A percentile compares a stretch with the other conserved stretches of the same genome.
Conservation (phyloP, 2,888 invertebrate species). For the Tuberolachnus salignus region DNA sequence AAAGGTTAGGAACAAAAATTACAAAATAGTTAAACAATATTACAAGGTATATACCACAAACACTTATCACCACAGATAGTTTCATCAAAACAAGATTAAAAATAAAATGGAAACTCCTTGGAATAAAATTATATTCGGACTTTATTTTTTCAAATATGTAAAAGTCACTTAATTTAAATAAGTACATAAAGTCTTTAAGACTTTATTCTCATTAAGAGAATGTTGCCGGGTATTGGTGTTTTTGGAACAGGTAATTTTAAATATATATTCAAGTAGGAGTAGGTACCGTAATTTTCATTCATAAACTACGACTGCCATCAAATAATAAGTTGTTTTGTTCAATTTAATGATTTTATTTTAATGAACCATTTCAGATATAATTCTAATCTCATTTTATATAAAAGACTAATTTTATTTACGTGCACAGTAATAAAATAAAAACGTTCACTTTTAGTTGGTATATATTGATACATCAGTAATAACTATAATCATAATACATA, state of each 20-base stretch:
- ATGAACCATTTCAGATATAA: not conserved
- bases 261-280: not conserved
- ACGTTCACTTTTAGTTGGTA: too few relatives aligned
- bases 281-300: too few relatives aligned
- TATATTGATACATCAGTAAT: too few relatives aligned
- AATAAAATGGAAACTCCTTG: slow-evolving; percentile 7
- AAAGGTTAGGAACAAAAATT: too few relatives aligned
- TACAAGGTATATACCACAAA: too few relatives aligned
- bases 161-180: not conserved
- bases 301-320: too few relatives aligned
- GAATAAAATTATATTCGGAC: not conserved
- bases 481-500: too few relatives aligned
- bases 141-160: not conserved
- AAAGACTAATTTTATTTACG: too few relatives aligned
- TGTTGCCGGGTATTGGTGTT: slow-evolving; percentile 93
- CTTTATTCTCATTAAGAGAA: slow-evolving; percentile 61
- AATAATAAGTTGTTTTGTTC: too few relatives aligned
- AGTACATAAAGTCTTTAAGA: not conserved
- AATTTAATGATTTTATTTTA: not conserved
- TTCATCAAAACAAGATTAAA: not conserved
- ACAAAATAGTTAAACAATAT: too few relatives aligned
- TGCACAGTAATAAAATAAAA: too few relatives aligned
- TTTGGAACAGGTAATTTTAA: slow-evolving; percentile 69
- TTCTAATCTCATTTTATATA: not conserved
- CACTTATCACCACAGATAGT: too few relatives aligned